phyloP scores from a whole-genome alignment of 2,888 invertebrate genomes.

The Limenitis camilla region DNA sequence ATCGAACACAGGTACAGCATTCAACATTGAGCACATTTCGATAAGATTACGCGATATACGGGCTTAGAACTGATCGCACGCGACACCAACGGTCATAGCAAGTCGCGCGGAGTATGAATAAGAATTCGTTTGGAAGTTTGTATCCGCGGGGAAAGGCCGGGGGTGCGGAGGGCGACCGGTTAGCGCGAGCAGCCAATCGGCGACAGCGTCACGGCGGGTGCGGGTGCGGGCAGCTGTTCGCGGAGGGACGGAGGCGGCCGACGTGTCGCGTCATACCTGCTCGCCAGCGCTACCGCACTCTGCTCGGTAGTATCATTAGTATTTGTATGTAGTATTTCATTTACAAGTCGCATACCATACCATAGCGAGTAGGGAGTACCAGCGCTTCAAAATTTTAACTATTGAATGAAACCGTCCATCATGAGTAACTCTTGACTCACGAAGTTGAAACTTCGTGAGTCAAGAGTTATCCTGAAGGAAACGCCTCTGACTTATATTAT shows the following conservation, averaged over 20 bases:
- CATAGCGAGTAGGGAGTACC: constrained; percentile 46
- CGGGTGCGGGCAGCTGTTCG: constrained; percentile 64
- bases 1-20: constrained; percentile 42
- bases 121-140: constrained; percentile 70
- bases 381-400: constrained; percentile 44
- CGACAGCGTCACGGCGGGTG: constrained; percentile 53
- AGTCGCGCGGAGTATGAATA: constrained; percentile 67
- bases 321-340: no score
- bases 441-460: constrained; percentile 22
- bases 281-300: constrained; percentile 27
- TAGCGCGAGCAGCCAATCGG: constrained; percentile 58
- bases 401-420: constrained; percentile 55
- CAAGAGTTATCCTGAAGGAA: not conserved
- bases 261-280: constrained; percentile 57
- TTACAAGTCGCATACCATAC: constrained; percentile 29
- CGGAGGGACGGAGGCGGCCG: constrained; percentile 15
- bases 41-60: constrained; percentile 72
- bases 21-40: constrained; percentile 58
- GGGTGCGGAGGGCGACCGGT: constrained; percentile 58
- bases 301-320: not conserved
- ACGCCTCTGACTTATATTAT: not conserved
- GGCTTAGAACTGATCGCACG: constrained; percentile 51
- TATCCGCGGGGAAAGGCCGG: constrained; percentile 39
- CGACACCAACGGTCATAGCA: constrained; percentile 69
- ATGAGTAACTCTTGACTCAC: constrained; percentile 44